Evolutionary conservation across 1,140 invertebrate species (phyloP).

Genomic region (Tenebrio molitor): DNA sequence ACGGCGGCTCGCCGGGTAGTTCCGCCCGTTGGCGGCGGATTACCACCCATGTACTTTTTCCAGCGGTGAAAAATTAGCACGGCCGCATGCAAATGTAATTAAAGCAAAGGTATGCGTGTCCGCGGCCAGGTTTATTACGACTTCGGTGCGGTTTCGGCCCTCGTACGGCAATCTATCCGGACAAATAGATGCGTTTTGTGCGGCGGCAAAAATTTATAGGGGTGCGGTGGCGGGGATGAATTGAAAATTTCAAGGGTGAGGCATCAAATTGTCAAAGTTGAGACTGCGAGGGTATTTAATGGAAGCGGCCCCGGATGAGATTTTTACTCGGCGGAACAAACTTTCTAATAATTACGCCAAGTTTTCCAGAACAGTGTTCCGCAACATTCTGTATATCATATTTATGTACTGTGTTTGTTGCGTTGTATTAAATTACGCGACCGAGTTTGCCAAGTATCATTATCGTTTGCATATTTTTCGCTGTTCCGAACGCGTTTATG

Average conservation of each 20-base stretch:
- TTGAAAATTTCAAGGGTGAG: not conserved
- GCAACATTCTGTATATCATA: conserved; percentile 7
- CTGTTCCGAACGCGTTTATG: not conserved
- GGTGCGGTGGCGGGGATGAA: not conserved
- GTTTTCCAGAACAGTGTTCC: not conserved
- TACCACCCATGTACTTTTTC: too few relatives aligned
- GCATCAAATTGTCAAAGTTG: not conserved
- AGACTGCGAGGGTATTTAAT: not conserved
- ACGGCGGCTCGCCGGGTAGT: not conserved
- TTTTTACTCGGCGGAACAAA: not conserved
- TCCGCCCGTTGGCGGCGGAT: too few relatives aligned
- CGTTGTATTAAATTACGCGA: not conserved
- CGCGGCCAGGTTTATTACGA: too few relatives aligned
- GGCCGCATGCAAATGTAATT: not conserved
- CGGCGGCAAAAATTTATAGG: not conserved
- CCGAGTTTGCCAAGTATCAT: conserved; percentile 19
- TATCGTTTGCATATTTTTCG: conserved; percentile 30
- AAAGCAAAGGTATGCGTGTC: not conserved
- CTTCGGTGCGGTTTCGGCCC: too few relatives aligned
- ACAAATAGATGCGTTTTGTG: not conserved
- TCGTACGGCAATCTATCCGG: not conserved
- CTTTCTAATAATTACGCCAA: conserved; percentile 1
- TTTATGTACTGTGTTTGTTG: conserved; percentile 13
- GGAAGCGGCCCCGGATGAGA: not conserved
- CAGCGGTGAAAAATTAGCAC: not conserved